phyloP scores from a whole-genome alignment of 2,888 invertebrate genomes.

The Euspilapteryx auroguttella region DNA sequence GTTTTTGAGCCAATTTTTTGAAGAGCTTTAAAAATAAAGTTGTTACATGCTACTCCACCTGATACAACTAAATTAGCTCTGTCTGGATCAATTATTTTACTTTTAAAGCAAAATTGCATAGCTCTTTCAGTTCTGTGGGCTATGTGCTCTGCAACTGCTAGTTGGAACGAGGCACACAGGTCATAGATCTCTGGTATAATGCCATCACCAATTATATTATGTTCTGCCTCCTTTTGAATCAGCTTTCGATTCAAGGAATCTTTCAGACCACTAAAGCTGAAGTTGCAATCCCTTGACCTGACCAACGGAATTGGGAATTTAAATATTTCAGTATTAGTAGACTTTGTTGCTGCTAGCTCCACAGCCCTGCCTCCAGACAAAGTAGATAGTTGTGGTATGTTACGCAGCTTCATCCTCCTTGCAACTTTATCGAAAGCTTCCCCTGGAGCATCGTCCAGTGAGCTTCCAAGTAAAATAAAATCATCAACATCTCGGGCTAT shows the following conservation, averaged over 20 bases:
- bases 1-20: constrained; percentile 66
- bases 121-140: constrained; percentile 83
- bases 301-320: constrained; percentile 68
- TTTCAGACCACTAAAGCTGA: constrained; percentile 86
- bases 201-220: constrained; percentile 63
- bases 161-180: constrained; percentile 84
- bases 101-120: constrained; percentile 68
- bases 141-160: constrained; percentile 74
- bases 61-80: constrained; percentile 76
- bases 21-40: constrained; percentile 74
- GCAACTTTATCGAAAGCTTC: constrained; percentile 93
- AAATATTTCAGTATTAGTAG: constrained; percentile 66
- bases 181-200: constrained; percentile 77
- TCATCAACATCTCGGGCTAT: constrained; percentile 73
- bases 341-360: constrained; percentile 74
- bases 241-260: constrained; percentile 61
- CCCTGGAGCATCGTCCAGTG: constrained; percentile 87
- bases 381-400: constrained; percentile 71
- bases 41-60: constrained; percentile 96
- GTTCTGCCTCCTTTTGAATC: constrained; percentile 57
- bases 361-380: constrained; percentile 85
- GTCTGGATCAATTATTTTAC: constrained; percentile 61
- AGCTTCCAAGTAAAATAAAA: constrained; percentile 79
- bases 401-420: constrained; percentile 79
- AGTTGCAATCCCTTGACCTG: constrained; percentile 77